Evolutionary conservation across 2,797 vertebrate genomes (phyloP).

Genomic region (Hapalemur alaotrensis): DNA sequence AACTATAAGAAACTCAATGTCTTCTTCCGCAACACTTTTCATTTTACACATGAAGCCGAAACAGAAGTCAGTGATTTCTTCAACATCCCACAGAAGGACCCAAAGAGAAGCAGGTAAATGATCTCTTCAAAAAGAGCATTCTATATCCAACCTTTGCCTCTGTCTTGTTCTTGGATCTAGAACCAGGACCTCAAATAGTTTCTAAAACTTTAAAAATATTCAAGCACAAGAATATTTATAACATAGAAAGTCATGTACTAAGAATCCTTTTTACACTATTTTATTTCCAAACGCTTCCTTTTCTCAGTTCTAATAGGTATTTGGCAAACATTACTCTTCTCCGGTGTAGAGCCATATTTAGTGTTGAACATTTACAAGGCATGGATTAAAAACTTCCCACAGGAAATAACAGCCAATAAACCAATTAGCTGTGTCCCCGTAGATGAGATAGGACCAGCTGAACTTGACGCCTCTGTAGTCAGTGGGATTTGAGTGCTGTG

Average conservation of each 20-base stretch:
- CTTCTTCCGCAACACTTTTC: background rate
- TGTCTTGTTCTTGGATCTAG: background rate
- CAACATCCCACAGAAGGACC: background rate
- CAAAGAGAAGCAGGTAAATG: background rate
- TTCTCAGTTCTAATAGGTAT: background rate
- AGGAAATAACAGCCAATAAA: background rate
- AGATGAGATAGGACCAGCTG: background rate
- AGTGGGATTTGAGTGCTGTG: background rate
- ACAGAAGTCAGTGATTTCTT: background rate
- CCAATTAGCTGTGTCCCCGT: background rate
- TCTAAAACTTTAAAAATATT: background rate
- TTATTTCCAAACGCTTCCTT: background rate
- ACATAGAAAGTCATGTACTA: background rate
- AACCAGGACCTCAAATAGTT: background rate
- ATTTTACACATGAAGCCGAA: background rate
- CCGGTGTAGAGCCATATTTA: background rate
- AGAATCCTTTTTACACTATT: background rate
- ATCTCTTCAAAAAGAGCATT: background rate
- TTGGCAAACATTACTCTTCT: background rate
- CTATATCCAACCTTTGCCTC: background rate
- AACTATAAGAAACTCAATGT: background rate
- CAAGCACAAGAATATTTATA: background rate
- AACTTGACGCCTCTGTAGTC: background rate
- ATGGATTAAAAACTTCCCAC: conserved; percentile 17
- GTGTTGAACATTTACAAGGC: background rate